Base-by-base conservation (phyloP, 2,113 vertebrate genomes). In the Petrocephalus microphthalmus region DNA sequence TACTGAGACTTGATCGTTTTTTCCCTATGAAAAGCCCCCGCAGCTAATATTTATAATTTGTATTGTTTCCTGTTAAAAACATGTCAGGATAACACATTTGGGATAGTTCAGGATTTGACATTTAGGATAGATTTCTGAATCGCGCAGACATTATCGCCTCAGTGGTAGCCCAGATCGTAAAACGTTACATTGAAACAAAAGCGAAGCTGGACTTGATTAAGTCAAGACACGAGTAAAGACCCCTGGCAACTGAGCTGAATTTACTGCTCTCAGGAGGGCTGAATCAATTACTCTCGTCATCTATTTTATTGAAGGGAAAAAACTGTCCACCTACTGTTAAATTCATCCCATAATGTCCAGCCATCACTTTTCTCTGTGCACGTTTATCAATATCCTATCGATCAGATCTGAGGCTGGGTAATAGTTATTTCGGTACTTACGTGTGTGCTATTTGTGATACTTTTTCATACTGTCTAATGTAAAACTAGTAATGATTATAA, bases 241-340 rank as follows among this genome's bases (percentile, higher is more conserved):
- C 82, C 42, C 10, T 0, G 82, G 20, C 8, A 11, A 51, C 45
- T 15, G 45, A n/a, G 1, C 22, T 84, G 47, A 52, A 25, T 84
- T n/a, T 4, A 22, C 45, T 25, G n/a, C 47, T 25, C 45, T 29
- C 45, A 51, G 2, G 82, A 47, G 13, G 25, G 22, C 82, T 29
- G 45, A 45, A 84, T 84, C 82, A 52, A n/a, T 51, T 84, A 51
- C 42, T 52, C n/a, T 22, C 49, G 22, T 49, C 82, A 49, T 84
- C 82, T 84, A 29, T 52, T 84, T 78, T 78, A 42, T 42, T 78
- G 71, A 78, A 78, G 71, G 33, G 71, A 29, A 78, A 78, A 42
- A 78, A 42, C 71, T 84, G 82, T 52, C 82, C 49, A 25, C 82
- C 82, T 84, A 52, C 82, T 42, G 33, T 64, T 42, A 78, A 78